These are phyloP conservation scores for Carettochelys insculpta DNA, from an alignment of 2,113 vertebrate genomes.

Conservation along the genomic window DNA sequence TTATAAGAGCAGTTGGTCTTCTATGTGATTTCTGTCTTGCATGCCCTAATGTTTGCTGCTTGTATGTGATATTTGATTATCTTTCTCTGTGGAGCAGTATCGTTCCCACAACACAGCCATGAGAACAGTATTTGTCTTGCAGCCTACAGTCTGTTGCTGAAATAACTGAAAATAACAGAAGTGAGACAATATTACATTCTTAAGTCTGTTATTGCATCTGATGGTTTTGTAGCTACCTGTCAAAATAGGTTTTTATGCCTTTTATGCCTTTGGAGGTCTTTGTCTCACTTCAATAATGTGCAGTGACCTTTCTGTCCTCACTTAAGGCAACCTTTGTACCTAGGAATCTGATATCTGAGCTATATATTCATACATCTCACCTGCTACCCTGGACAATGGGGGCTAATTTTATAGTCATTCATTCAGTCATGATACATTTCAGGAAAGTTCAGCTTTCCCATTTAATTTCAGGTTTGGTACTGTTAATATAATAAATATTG, in stretches of 20 bases:
- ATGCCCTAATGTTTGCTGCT: neutral
- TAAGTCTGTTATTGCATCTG: neutral
- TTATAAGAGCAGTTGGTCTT: neutral
- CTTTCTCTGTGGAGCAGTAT: neutral
- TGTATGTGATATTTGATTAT: neutral
- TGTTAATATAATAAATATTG: conserved; percentile 8
- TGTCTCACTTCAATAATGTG: neutral
- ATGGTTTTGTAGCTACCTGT: no score
- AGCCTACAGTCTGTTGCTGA: neutral
- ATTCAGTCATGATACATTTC: conserved; percentile 13
- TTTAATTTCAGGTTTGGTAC: neutral
- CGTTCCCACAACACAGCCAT: neutral
- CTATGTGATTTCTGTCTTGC: neutral
- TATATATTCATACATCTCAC: neutral
- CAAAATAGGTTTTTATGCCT: conserved; percentile 12
- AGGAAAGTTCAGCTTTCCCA: neutral
- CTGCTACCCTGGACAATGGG: neutral
- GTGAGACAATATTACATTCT: neutral
- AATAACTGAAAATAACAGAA: neutral
- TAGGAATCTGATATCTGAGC: neutral
- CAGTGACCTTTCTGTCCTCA: neutral
- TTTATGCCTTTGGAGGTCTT: neutral
- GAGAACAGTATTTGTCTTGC: neutral
- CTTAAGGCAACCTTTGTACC: neutral
- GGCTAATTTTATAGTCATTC: neutral